Conservation (phyloP, 2,113 vertebrate genomes). For the Bos taurus region DNA sequence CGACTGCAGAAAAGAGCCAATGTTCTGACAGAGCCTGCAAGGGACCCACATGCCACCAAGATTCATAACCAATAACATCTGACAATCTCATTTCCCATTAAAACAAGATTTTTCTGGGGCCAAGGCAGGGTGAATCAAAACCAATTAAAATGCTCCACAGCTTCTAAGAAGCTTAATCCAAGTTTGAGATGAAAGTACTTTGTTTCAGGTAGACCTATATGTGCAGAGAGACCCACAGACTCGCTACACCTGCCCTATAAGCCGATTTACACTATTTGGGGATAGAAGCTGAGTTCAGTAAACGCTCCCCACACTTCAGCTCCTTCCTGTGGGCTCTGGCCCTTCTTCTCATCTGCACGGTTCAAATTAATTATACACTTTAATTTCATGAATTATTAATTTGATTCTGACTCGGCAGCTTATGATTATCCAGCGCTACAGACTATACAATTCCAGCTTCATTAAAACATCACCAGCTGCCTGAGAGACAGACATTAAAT, state of each 20-base stretch:
- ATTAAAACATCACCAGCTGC: conserved; percentile 97
- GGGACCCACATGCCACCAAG: accelerated
- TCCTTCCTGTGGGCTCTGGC: conserved; percentile 71
- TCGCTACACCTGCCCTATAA: not conserved
- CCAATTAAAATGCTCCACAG: not conserved
- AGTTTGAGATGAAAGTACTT: not conserved
- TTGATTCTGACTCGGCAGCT: conserved; percentile 98
- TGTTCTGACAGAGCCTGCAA: not conserved
- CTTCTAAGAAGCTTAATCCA: not conserved
- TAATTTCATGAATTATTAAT: conserved; percentile 99
- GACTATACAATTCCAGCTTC: conserved; percentile 91
- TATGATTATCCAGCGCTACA: conserved; percentile 93
- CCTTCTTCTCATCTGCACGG: conserved; percentile 83
- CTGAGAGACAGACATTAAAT: conserved; percentile 91
- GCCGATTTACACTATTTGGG: not conserved
- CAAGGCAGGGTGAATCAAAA: not conserved
- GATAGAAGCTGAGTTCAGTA: not conserved
- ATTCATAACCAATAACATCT: not conserved
- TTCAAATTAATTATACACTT: conserved; percentile 99
- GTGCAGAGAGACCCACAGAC: not conserved
- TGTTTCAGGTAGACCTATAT: accelerated
- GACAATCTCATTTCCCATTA: not conserved
- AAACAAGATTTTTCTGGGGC: not conserved
- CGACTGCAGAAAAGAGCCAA: not conserved
- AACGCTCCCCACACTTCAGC: conserved; percentile 19